A percentile compares a stretch with the other conserved stretches of the same genome.
Evolutionary conservation across 2,797 vertebrate species (phyloP).

Genomic region (Halcyon chelicuti): DNA sequence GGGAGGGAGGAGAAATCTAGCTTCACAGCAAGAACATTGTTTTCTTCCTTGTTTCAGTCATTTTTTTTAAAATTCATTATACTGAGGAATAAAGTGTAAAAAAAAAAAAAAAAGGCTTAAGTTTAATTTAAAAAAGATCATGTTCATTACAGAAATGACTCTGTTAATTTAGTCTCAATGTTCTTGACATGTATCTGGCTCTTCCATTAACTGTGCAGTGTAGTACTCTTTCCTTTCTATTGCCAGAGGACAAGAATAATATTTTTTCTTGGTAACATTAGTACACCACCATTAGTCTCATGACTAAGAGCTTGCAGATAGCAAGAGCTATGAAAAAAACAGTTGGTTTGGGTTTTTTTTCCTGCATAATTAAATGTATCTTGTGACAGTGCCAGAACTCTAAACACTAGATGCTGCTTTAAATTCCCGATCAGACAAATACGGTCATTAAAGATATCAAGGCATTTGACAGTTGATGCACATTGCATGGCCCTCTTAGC

Average conservation of each 20-base stretch:
- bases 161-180: not conserved
- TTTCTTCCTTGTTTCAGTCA: not conserved
- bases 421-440: not conserved
- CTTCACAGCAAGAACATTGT: not conserved
- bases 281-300: slow-evolving; percentile 37
- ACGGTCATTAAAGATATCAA: not conserved
- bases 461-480: not conserved
- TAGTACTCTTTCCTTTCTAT: not conserved
- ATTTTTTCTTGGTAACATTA: slow-evolving; percentile 30
- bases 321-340: not conserved
- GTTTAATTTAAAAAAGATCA: not conserved
- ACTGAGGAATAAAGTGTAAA: too few relatives aligned
- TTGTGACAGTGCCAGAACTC: not conserved
- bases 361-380: slow-evolving; percentile 26
- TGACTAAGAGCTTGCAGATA: not conserved
- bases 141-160: not conserved
- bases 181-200: not conserved
- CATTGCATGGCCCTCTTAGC: not conserved
- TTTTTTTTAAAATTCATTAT: too few relatives aligned
- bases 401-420: not conserved
- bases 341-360: slow-evolving; percentile 25
- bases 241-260: not conserved
- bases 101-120: not conserved
- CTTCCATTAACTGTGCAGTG: not conserved
- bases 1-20: not conserved